A percentile compares a stretch with the other conserved stretches of the same genome.
Evolutionary conservation across 1,140 invertebrate species (phyloP).

Genomic region (Megalonaias nervosa): DNA sequence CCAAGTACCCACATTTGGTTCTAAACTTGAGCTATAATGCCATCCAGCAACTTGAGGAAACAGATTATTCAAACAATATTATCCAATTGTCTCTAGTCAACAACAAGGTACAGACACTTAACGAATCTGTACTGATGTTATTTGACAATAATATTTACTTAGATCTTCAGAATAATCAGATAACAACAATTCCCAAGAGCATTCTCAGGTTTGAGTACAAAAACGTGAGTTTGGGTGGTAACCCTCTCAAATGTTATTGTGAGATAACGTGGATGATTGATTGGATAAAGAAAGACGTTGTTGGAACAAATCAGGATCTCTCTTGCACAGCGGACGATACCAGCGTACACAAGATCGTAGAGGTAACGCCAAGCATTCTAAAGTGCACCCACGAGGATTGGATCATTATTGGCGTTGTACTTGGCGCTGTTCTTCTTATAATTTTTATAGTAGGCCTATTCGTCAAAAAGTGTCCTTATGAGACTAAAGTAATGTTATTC

Average conservation of each 20-base stretch:
- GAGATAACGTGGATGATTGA: slow-evolving; percentile 42
- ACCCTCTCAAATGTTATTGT: slow-evolving; percentile 35
- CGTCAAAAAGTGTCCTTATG: slow-evolving; percentile 47
- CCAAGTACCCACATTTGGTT: not conserved
- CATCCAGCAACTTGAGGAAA: no score
- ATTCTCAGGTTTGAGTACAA: slow-evolving; percentile 20
- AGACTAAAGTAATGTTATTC: slow-evolving; percentile 48
- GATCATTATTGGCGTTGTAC: slow-evolving; percentile 30
- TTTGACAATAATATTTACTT: not conserved
- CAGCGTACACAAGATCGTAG: slow-evolving; percentile 16
- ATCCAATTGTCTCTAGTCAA: no score
- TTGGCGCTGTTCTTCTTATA: slow-evolving; percentile 23
- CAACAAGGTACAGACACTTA: no score
- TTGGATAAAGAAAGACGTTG: slow-evolving; percentile 28
- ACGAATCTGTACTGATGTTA: no score
- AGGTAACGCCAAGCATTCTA: slow-evolving; percentile 24
- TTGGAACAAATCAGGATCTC: slow-evolving; percentile 16
- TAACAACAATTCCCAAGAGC: slow-evolving; percentile 26
- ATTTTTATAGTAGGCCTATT: slow-evolving; percentile 35
- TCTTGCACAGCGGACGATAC: slow-evolving; percentile 30
- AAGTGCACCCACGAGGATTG: slow-evolving; percentile 27
- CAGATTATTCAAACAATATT: no score
- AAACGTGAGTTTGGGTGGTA: slow-evolving; percentile 13
- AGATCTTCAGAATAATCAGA: slow-evolving; percentile 9
- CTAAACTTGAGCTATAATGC: not conserved